Conservation (phyloP, 2,888 invertebrate species). For the Leptogaster cylindrica region DNA sequence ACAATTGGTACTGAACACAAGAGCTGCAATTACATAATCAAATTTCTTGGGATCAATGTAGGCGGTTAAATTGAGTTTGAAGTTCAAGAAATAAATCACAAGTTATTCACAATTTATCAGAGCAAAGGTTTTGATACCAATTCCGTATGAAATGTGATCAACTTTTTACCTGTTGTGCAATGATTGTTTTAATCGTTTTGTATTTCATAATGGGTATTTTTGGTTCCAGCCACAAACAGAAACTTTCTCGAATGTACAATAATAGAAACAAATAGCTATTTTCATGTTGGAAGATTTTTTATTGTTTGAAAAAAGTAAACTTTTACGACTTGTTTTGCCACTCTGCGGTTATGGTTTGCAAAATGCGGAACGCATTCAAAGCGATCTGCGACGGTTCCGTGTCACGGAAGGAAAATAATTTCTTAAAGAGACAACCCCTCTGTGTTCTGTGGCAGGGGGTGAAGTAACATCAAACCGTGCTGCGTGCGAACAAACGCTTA, state of each 20-base stretch:
- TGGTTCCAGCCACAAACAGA: not conserved
- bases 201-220: not conserved
- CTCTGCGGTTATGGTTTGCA: conserved; percentile 10
- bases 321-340: conserved; percentile 5
- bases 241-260: not conserved
- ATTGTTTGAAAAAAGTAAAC: not conserved
- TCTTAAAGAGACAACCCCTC: not conserved
- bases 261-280: not conserved
- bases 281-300: not conserved
- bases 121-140: too few relatives aligned
- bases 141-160: too few relatives aligned
- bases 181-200: not conserved
- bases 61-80: too few relatives aligned
- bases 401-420: not conserved
- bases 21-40: too few relatives aligned
- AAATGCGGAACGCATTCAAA: conserved; percentile 9
- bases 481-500: not conserved
- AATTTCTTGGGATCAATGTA: too few relatives aligned
- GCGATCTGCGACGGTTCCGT: conserved; percentile 1
- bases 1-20: too few relatives aligned
- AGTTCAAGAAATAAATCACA: too few relatives aligned
- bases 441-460: conserved; percentile 5
- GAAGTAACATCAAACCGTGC: not conserved
- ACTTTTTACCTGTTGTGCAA: not conserved
- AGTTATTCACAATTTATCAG: too few relatives aligned